phyloP scores from a whole-genome alignment of 2,113 vertebrate species.

The Chroicocephalus ridibundus region DNA sequence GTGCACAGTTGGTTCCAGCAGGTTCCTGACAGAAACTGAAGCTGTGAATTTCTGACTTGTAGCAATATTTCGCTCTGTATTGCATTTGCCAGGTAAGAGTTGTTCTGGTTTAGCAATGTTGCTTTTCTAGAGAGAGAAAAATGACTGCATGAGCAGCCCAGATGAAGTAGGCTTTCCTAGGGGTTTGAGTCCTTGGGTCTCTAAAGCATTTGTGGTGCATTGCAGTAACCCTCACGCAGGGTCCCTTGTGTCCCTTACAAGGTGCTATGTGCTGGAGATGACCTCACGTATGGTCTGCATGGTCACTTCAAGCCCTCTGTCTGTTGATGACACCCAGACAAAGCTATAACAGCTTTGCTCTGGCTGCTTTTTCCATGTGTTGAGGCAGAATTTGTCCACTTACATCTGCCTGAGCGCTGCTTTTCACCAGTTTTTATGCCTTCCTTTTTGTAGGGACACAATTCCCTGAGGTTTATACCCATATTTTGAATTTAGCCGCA shows the following conservation, averaged over 20 bases:
- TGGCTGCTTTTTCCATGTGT: neutral
- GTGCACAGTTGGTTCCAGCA: neutral
- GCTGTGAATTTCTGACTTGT: neutral
- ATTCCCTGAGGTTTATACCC: neutral
- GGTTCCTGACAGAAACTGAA: neutral
- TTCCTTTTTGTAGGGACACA: neutral
- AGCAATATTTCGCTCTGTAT: rapidly evolving
- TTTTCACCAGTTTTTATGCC: neutral
- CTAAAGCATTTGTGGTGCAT: rapidly evolving
- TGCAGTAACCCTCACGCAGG: neutral
- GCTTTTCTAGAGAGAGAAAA: neutral
- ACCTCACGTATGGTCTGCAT: neutral
- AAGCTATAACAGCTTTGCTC: neutral
- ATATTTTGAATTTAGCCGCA: neutral
- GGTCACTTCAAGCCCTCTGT: too few relatives aligned
- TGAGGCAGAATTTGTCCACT: neutral
- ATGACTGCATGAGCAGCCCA: too few relatives aligned
- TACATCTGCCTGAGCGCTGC: rapidly evolving
- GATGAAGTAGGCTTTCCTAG: neutral
- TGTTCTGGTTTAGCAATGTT: neutral
- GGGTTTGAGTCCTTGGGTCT: neutral
- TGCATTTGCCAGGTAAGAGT: neutral
- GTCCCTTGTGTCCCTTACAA: rapidly evolving
- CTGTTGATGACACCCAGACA: neutral
- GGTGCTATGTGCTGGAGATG: neutral